phyloP scores from a whole-genome alignment of 2,797 vertebrate species.

The Amniataba percoides region DNA sequence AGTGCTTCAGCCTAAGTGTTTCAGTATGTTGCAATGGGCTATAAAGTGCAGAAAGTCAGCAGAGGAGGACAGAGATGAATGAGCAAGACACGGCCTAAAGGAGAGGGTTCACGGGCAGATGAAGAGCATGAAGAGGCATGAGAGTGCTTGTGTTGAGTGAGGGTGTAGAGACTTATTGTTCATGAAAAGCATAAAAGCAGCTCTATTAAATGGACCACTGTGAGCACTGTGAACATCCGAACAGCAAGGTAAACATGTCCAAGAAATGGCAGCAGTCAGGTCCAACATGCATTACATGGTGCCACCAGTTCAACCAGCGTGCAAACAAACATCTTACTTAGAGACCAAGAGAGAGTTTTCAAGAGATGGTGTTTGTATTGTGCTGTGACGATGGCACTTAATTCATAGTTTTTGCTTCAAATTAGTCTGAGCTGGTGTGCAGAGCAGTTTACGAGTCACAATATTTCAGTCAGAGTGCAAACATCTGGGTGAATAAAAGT shows the following conservation, averaged over 20 bases:
- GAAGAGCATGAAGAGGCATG: conserved; percentile 10
- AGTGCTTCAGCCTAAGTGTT: conserved; percentile 67
- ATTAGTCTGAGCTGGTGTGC: conserved; percentile 50
- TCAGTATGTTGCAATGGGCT: conserved; percentile 65
- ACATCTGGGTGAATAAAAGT: conserved; percentile 59
- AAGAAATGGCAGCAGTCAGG: neutral
- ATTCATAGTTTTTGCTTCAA: conserved; percentile 52
- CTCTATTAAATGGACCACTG: neutral
- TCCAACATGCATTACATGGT: neutral
- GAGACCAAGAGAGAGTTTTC: conserved; percentile 14
- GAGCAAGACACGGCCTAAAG: conserved; percentile 36
- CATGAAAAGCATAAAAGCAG: conserved; percentile 17
- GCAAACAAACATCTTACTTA: conserved; percentile 52
- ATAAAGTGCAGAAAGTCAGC: conserved; percentile 46
- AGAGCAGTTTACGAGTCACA: conserved; percentile 57
- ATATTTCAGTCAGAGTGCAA: conserved; percentile 45
- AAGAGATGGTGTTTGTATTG: conserved; percentile 20
- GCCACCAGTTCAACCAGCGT: conserved; percentile 8
- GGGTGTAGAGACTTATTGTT: neutral
- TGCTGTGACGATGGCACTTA: conserved; percentile 29
- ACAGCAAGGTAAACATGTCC: conserved; percentile 8
- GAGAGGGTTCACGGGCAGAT: conserved; percentile 20
- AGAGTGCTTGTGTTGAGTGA: conserved; percentile 14
- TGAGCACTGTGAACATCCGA: conserved; percentile 10
- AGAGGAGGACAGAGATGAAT: conserved; percentile 70